Conservation (phyloP, 2,113 vertebrate genomes). For the Madoqua kirkii region DNA sequence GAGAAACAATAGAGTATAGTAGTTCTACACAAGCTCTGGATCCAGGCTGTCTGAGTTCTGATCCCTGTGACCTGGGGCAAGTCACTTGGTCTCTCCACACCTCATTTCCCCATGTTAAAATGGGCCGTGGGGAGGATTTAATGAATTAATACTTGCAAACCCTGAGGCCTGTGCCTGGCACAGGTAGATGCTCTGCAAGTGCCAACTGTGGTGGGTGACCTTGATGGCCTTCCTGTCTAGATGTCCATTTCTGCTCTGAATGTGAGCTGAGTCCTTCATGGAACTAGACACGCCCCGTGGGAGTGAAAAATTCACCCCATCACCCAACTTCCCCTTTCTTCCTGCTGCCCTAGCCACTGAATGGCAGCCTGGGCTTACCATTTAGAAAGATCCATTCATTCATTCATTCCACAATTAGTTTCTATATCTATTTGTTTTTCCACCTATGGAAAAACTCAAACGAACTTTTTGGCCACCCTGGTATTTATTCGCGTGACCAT, state of each 20-base stretch:
- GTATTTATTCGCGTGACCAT: not conserved
- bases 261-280: not conserved
- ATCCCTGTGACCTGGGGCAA: not conserved
- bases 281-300: not conserved
- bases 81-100: not conserved
- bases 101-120: not conserved
- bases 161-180: not conserved
- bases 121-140: not conserved
- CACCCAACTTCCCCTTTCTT: not conserved
- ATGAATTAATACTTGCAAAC: not conserved
- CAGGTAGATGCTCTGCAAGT: not conserved
- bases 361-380: not conserved
- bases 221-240: not conserved
- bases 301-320: not conserved
- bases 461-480: not conserved
- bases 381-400: not conserved
- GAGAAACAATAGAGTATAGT: not conserved
- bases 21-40: not conserved
- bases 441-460: not conserved
- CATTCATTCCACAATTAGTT: not conserved
- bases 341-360: not conserved
- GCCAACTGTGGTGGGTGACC: accelerated
- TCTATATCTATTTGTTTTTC: not conserved
- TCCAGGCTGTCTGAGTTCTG: not conserved
- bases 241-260: not conserved